Evolutionary conservation across 2,888 invertebrate genomes (phyloP).

Genomic region (Eupithecia centaureata): DNA sequence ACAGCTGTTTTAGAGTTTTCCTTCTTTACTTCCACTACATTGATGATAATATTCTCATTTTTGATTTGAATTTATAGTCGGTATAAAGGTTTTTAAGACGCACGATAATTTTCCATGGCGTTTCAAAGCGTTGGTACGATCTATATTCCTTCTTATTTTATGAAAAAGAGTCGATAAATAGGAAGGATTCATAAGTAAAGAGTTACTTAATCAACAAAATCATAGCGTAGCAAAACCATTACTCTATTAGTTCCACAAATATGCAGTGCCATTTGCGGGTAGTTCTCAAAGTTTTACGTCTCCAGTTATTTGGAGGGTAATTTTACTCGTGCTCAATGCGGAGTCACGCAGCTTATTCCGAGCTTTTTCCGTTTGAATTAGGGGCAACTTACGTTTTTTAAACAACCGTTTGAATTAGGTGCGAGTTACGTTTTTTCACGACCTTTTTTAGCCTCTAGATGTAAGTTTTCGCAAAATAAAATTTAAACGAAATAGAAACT

Average conservation of each 20-base stretch:
- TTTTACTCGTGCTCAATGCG: slow-evolving; percentile 31
- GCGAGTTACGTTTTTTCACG: slow-evolving; percentile 24
- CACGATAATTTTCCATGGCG: background rate
- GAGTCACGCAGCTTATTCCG: slow-evolving; percentile 34
- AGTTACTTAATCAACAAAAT: background rate
- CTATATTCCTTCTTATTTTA: background rate
- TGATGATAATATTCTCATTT: no score
- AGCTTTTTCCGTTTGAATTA: slow-evolving; percentile 22
- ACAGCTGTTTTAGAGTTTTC: no score
- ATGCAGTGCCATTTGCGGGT: slow-evolving; percentile 12
- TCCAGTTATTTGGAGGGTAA: slow-evolving; percentile 14
- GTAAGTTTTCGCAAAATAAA: background rate
- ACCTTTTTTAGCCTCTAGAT: slow-evolving; percentile 1
- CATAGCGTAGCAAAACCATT: background rate
- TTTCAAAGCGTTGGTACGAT: background rate
- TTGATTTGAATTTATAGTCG: no score
- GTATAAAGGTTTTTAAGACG: no score
- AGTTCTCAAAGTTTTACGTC: slow-evolving; percentile 28
- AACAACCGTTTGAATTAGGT: no score
- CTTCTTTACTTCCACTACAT: no score
- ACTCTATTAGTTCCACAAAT: slow-evolving; percentile 1
- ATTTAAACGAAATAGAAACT: no score
- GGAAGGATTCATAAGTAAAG: no score
- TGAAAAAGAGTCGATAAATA: background rate
- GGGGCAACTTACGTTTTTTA: slow-evolving; percentile 26